phyloP scores from a whole-genome alignment of 2,888 invertebrate genomes.

The Acronicta alni region DNA sequence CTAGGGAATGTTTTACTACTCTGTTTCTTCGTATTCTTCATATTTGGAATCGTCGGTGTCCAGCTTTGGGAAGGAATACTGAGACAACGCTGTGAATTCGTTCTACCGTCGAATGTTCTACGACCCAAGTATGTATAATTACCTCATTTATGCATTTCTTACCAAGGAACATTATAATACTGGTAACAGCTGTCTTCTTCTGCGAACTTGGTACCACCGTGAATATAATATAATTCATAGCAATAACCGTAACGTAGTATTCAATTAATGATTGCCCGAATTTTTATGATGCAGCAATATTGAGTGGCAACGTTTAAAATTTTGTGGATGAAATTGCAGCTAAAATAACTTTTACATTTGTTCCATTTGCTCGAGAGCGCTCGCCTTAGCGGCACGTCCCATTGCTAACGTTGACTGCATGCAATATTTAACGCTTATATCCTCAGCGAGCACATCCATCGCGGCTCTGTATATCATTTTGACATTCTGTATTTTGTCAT shows the following conservation, averaged over 20 bases:
- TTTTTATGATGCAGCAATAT: conserved; percentile 55
- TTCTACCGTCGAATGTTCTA: conserved; percentile 91
- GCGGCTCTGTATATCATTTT: conserved; percentile 77
- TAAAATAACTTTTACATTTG: conserved; percentile 75
- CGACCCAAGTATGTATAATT: conserved; percentile 92
- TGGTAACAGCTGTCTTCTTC: conserved; percentile 44
- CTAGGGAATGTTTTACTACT: conserved; percentile 99
- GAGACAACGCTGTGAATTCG: conserved; percentile 97
- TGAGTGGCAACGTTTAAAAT: conserved; percentile 57
- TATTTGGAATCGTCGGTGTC: conserved; percentile 99
- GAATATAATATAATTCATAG: conserved; percentile 47
- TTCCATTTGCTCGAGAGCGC: conserved; percentile 80
- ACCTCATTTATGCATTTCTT: conserved; percentile 28
- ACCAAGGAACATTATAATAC: conserved; percentile 30
- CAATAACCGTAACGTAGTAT: conserved; percentile 61
- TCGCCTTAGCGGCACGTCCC: conserved; percentile 85
- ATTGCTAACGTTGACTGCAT: conserved; percentile 88
- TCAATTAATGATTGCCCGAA: conserved; percentile 56
- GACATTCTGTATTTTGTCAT: conserved; percentile 74
- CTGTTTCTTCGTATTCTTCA: conserved; percentile 99
- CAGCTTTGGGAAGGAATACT: conserved; percentile 99
- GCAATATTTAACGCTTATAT: conserved; percentile 88
- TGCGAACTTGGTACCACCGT: conserved; percentile 36
- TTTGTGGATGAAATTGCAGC: conserved; percentile 71
- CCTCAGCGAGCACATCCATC: conserved; percentile 76